Conservation (phyloP, 2,113 vertebrate species). For the Anguilla rostrata region DNA sequence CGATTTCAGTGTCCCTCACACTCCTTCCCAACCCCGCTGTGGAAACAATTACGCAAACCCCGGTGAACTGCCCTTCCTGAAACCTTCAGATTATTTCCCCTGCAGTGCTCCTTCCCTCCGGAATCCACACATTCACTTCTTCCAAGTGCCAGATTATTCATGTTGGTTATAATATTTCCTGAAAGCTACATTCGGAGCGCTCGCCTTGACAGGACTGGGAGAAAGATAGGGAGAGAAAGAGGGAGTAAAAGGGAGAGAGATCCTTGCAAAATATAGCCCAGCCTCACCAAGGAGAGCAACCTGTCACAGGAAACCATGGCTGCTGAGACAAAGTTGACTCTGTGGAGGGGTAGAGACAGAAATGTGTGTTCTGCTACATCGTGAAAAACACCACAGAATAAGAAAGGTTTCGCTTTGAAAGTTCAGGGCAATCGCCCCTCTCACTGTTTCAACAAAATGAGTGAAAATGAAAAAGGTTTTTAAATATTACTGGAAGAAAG, state of each 20-base stretch:
- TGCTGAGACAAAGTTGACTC: not conserved
- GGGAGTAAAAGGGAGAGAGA: not conserved
- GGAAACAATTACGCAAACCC: slow-evolving; percentile 2
- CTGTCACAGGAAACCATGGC: not conserved
- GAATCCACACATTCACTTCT: not conserved
- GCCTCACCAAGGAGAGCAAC: too few relatives aligned
- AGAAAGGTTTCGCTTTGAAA: not conserved
- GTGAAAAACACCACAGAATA: not conserved
- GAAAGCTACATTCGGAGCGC: not conserved
- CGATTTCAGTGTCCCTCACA: slow-evolving; percentile 17
- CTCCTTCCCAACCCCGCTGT: not conserved
- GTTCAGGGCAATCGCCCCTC: too few relatives aligned
- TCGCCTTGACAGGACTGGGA: not conserved
- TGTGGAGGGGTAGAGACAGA: too few relatives aligned
- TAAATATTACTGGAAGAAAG: not conserved
- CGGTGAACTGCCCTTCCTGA: not conserved
- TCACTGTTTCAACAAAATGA: too few relatives aligned
- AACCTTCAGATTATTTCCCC: not conserved
- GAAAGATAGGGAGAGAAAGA: not conserved
- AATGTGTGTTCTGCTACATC: not conserved
- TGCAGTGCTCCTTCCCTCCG: not conserved
- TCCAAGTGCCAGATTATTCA: not conserved
- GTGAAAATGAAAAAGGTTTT: not conserved
- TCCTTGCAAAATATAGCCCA: too few relatives aligned
- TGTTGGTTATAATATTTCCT: not conserved